These are phyloP conservation scores for Saiga tatarica DNA, from an alignment of 2,113 vertebrate genomes.

Conservation along the genomic window DNA sequence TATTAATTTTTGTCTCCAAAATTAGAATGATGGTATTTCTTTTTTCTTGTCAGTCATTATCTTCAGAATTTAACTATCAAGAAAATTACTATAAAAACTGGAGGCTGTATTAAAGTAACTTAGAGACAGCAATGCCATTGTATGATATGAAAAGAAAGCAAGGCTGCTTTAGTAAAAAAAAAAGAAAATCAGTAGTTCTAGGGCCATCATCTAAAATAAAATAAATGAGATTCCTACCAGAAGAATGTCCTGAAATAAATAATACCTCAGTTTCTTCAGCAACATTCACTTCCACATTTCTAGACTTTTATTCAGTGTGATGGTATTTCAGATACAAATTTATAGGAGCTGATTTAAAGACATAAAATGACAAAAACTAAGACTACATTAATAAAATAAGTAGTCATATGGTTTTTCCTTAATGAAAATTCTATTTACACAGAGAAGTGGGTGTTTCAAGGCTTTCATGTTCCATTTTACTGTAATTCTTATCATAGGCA, in stretches of 20 bases:
- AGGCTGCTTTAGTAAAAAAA: neutral
- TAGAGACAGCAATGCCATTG: constrained; percentile 59
- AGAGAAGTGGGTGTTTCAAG: neutral
- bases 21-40: constrained; percentile 62
- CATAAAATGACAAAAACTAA: constrained; percentile 42
- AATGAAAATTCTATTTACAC: constrained; percentile 52
- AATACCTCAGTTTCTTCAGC: constrained; percentile 53
- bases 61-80: neutral
- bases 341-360: constrained; percentile 46
- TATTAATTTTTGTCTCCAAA: constrained; percentile 55
- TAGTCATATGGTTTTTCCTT: neutral
- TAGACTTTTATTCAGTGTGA: neutral
- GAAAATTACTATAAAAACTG: constrained; percentile 32
- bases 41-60: neutral
- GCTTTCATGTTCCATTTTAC: constrained; percentile 8
- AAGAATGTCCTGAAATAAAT: constrained; percentile 56
- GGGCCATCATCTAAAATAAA: constrained; percentile 60
- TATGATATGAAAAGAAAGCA: constrained; percentile 66
- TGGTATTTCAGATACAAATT: neutral
- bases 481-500: constrained; percentile 45
- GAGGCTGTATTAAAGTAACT: constrained; percentile 7
- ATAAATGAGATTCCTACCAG: constrained; percentile 60
- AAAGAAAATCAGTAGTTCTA: constrained; percentile 28
- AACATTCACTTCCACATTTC: neutral
- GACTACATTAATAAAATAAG: constrained; percentile 53